Base-by-base conservation (phyloP, 2,888 invertebrate genomes). In the Dryadula phaetusa region DNA sequence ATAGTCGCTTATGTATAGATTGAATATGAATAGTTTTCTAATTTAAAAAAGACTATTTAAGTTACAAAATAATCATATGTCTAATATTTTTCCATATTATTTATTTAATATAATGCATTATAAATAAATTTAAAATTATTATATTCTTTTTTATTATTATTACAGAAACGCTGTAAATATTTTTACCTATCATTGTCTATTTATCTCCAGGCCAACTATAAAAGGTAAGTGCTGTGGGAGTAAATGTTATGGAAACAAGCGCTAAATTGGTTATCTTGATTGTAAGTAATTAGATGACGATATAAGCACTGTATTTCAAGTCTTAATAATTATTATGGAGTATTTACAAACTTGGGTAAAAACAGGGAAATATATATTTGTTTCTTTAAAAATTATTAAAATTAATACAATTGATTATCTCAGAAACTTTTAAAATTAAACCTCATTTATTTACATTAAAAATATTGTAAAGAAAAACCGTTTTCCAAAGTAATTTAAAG, bases 161-260 rank as follows among this genome's bases (percentile, higher is more conserved):
- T 12, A 12, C 12, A 37, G 32, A 32, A n/a, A 12, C 12, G 12
- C 12, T 12, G 37, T 12, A 46, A 22, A 46, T 20, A 20, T 22
- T 14, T 12, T 46, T 14, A 22, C 0, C 14, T 37, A 6, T 37
- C 37, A 37, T 37, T 12, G 12, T 37, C 32, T 32, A 32, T 32
- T 37, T 2, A 37, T 37, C 37, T 37, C 10, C 37, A 12, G 1
- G 20, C n/a, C n/a, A 3, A 40, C 42, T 61, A 20, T 49, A 44
- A 47, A 75, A 84, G 78, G 74, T 78, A 67, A 18, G 71, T 20
- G 22, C 22, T 40, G 40, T 25, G 12, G 25, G 4, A 77, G 77
- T 77, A 76, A 78, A 79, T 79, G 82, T 85, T 86, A 86, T 87
- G 85, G 85, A 80, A 87, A 87, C 87, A 87, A 82, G 82, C 75